Percentiles rank a stretch among this genome's conserved stretches.
phyloP scores from a whole-genome alignment of 2,888 invertebrate species.

The Diogma glabrata region DNA sequence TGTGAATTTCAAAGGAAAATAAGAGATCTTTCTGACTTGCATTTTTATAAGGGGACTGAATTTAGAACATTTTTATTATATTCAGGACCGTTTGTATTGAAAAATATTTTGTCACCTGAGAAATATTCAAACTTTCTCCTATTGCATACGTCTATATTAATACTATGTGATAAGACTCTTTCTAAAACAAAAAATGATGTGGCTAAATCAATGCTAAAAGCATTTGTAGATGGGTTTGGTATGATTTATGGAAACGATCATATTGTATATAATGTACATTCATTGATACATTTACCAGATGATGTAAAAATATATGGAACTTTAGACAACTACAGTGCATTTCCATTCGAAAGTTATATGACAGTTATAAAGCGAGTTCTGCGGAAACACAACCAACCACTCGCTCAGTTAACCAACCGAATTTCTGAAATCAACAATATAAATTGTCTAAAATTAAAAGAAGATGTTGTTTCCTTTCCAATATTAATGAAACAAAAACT shows the following conservation, averaged over 20 bases:
- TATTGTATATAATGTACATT: constrained; percentile 19
- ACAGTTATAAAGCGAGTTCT: background rate
- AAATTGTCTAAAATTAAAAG: background rate
- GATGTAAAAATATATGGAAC: background rate
- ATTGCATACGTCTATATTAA: constrained; percentile 16
- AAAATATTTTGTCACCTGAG: background rate
- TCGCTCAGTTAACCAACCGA: background rate
- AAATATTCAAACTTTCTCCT: constrained; percentile 17
- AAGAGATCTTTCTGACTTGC: constrained; percentile 17
- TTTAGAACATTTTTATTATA: constrained; percentile 16
- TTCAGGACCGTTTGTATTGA: no score
- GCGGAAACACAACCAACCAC: background rate
- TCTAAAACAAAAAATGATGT: background rate
- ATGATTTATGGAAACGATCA: background rate
- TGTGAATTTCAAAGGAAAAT: constrained; percentile 21
- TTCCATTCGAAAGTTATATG: background rate
- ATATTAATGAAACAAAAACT: background rate
- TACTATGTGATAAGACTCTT: background rate
- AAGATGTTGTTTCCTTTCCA: background rate
- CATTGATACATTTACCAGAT: constrained; percentile 7
- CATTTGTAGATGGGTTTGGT: background rate
- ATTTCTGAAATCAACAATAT: background rate
- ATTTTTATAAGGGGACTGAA: constrained; percentile 21
- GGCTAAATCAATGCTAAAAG: background rate
- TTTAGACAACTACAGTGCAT: background rate